Conservation (phyloP, 2,113 vertebrate genomes). For the Taurulus bubalis region DNA sequence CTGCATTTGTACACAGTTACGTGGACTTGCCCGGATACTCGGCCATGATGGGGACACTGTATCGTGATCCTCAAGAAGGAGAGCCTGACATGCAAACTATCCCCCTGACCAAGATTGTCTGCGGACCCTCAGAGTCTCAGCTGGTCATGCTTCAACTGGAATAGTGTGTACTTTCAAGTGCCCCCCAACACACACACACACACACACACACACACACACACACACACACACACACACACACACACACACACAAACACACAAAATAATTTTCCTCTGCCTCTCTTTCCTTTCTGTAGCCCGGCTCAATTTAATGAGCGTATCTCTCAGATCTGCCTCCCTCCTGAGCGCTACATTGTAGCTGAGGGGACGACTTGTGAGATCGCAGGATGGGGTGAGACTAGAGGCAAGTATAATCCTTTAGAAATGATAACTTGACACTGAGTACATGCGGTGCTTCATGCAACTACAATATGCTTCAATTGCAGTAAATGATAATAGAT, state of each 20-base stretch:
- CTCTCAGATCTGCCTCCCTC: conserved; percentile 95
- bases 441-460: background rate
- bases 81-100: conserved; percentile 88
- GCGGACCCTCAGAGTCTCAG: conserved; percentile 91
- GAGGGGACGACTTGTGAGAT: conserved; percentile 90
- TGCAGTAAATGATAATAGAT: conserved; percentile 32
- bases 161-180: conserved; percentile 75
- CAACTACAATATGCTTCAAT: conserved; percentile 3
- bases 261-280: conserved; percentile 16
- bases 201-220: conserved; percentile 8
- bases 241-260: background rate
- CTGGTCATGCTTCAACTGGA: conserved; percentile 94
- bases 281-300: conserved; percentile 76
- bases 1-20: conserved; percentile 78
- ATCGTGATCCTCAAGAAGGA: conserved; percentile 84
- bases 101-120: conserved; percentile 87
- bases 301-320: conserved; percentile 88
- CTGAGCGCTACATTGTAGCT: conserved; percentile 89
- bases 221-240: background rate
- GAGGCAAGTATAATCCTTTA: conserved; percentile 81
- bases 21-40: conserved; percentile 88
- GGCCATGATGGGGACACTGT: conserved; percentile 91
- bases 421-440: conserved; percentile 2
- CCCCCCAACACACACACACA: background rate
- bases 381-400: conserved; percentile 94